Evolutionary conservation across 2,113 vertebrate species (phyloP), one percentile per base, ranked within the genome.

Genomic region (Laterallus jamaicensis): DNA sequence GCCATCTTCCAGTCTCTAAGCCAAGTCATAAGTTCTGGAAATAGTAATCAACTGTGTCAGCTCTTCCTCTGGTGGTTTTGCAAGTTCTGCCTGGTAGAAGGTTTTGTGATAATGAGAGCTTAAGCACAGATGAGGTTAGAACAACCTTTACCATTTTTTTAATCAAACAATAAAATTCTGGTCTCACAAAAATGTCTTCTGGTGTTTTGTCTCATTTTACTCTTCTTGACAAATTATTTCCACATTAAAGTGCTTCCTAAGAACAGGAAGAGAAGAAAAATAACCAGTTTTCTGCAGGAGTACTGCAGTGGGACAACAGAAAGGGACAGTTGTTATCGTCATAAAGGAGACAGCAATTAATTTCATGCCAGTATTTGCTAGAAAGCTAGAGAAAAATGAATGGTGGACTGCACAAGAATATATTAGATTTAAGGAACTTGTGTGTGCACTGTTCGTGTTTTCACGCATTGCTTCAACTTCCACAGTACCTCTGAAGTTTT

Each of bases 1-100:
- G 93, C 93, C 81, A 86, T 93, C 94, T 95, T 96, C 95, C 94
- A 95, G 78, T 62, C 88, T 89, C 75, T 69, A 71, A 79, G 77
- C 81, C 83, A 95, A 96, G 89, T 93, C 81, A 31, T 92, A 76
- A 12, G 1, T 89, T 95, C 76, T 91, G 94, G 74, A 95, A 92
- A 54, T 31, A 26, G 26, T 88, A 85, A 60, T 93, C 42, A 42
- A 84, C 91, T 54, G 49, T 76, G 89, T 93, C 94, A 95, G 93
- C 91, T 95, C 40, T 95, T 84, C 64, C 37, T 90, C 71, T 70
- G 26, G 69, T 87, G 78, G 83, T 95, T 95, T 89, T 91, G 76
- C 91, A 76, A 92, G 93, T 89, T 91, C 60, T 89, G 74, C 54
- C 31, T 71, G 39, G 29, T 71, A 60, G 60, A 93, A 93, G 18